These are phyloP conservation scores for Archivesica marissinica DNA, from an alignment of 1,140 invertebrate genomes.

Conservation along the genomic window DNA sequence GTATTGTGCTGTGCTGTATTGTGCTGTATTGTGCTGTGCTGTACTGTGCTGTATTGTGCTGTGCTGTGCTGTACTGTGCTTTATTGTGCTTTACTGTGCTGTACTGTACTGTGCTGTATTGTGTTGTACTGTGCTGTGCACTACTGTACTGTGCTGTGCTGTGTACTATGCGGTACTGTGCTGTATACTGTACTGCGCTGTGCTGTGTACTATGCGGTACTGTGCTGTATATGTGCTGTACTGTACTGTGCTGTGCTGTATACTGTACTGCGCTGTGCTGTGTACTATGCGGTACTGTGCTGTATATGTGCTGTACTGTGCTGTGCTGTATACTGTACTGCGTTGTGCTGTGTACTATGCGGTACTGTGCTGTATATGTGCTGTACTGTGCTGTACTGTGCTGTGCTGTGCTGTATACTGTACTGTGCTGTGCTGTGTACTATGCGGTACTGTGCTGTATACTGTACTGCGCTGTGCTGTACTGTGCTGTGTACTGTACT, in stretches of 20 bases:
- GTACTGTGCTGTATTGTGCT: constrained; percentile 43
- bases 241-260: constrained; percentile 65
- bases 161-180: constrained; percentile 59
- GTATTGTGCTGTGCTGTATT: constrained; percentile 42
- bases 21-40: background rate
- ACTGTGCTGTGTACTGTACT: constrained; percentile 51
- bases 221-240: constrained; percentile 61
- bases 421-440: constrained; percentile 34
- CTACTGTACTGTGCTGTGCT: constrained; percentile 52
- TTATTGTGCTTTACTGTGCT: constrained; percentile 47
- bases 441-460: constrained; percentile 47
- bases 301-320: constrained; percentile 47
- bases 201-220: constrained; percentile 55
- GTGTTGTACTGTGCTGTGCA: constrained; percentile 50
- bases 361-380: constrained; percentile 57
- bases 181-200: constrained; percentile 63
- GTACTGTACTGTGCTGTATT: constrained; percentile 19
- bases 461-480: constrained; percentile 59
- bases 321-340: constrained; percentile 50
- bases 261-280: constrained; percentile 47
- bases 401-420: constrained; percentile 53
- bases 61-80: constrained; percentile 33
- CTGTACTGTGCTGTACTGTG: constrained; percentile 65
- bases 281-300: constrained; percentile 24
- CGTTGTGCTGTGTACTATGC: constrained; percentile 54